Base-by-base conservation (phyloP, 2,113 vertebrate species). In the Actenoides lindsayi region DNA sequence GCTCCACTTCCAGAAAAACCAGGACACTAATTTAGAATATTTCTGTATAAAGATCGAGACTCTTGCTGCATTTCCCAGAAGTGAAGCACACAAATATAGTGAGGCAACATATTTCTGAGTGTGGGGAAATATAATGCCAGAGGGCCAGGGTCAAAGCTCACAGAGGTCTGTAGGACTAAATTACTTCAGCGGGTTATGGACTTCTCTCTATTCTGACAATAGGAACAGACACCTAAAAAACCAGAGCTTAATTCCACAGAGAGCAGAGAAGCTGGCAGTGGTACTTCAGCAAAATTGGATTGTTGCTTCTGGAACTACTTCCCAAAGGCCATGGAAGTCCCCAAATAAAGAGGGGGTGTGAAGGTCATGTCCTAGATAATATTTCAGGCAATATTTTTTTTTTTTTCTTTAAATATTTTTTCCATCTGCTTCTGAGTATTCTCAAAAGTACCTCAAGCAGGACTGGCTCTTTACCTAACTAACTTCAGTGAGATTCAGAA, bases 61-160 rank as follows among this genome's bases (percentile, higher is more conserved):
- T 90, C 79, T 90, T 92, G 51, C 59, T 71, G 46, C 27, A 91
- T 93, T 95, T 94, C 92, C 82, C 92, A 93, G 85, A 83, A 95
- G 85, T 14, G 73, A 86, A 83, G 42, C 54, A 68, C 9, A 85
- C 53, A 94, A 89, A 88, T 81, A 95, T 1, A 93, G 85, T 28
- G 31, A 94, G 16, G 51, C 33, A 95, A 90, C 1, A 14, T 25
- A 62, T 51, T 80, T 93, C 51, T 70, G 19, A 92, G 25, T 39
- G 14, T 59, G 69, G 27, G 81, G 73, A 92, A 92, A 89, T 46
- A 33, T 4, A 89, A 87, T 0, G 14, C 73, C 57, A 75, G 77
- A 96, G 81, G 81, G 89, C 73, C 27, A 41, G 60, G 93, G 94
- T 87, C 93, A 96, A 91, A 94, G 87, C 69, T 91, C 83, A 93